A percentile compares a stretch with the other conserved stretches of the same genome.
phyloP scores from a whole-genome alignment of 2,797 vertebrate species.

The Oreochromis mossambicus region DNA sequence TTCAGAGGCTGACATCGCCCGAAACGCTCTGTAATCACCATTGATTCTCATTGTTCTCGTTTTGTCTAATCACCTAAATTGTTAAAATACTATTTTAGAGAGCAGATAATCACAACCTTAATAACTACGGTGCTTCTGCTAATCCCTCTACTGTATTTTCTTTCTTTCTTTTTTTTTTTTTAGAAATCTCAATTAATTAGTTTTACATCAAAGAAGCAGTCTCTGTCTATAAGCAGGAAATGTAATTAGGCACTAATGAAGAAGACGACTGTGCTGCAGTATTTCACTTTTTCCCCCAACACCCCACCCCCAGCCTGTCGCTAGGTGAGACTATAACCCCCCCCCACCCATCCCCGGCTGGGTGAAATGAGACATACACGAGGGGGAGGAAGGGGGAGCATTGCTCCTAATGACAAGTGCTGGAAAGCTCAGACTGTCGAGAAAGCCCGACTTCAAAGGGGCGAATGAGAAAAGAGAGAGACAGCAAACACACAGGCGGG shows the following conservation, averaged over 20 bases:
- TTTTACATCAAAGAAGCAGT: conserved; percentile 52
- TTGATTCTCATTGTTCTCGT: conserved; percentile 40
- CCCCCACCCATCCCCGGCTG: neutral
- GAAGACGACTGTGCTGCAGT: conserved; percentile 13
- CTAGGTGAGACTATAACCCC: conserved; percentile 44
- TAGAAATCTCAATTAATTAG: conserved; percentile 56
- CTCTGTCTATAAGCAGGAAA: conserved; percentile 47
- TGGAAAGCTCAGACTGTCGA: conserved; percentile 35
- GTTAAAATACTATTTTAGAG: conserved; percentile 34
- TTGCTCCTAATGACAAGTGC: conserved; percentile 49
- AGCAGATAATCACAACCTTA: conserved; percentile 43
- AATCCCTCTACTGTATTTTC: conserved; percentile 44
- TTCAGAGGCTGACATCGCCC: conserved; percentile 12
- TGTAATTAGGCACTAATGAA: conserved; percentile 65
- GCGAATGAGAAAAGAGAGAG: conserved; percentile 15
- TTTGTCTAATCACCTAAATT: conserved; percentile 47
- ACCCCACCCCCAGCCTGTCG: neutral
- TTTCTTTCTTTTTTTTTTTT: neutral
- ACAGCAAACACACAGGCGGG: conserved; percentile 15
- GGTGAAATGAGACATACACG: conserved; percentile 26
- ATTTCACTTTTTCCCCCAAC: neutral
- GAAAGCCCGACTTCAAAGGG: conserved; percentile 58
- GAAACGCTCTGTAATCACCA: conserved; percentile 21
- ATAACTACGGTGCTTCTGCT: conserved; percentile 19
- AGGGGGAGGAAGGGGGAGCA: neutral